Evolutionary conservation across 2,797 vertebrate species (phyloP).

Genomic region (Rachycentron canadum): DNA sequence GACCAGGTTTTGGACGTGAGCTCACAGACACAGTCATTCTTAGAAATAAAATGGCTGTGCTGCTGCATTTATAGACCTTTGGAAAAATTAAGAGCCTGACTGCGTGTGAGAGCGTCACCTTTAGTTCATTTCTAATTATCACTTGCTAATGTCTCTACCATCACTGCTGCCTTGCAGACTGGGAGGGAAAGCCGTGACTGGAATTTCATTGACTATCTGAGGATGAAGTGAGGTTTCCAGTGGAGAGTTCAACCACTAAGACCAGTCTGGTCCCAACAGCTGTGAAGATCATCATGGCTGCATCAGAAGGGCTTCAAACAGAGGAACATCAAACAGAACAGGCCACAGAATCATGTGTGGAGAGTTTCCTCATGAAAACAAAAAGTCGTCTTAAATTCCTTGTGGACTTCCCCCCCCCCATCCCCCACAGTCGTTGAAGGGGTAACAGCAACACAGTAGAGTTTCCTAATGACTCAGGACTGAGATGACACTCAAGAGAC

Average conservation of each 20-base stretch:
- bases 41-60: neutral
- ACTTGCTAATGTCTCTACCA: constrained; percentile 11
- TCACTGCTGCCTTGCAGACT: neutral
- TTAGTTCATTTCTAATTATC: constrained; percentile 1
- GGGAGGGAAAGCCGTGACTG: constrained; percentile 12
- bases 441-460: neutral
- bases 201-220: constrained; percentile 26
- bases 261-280: constrained; percentile 40
- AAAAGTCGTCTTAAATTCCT: too few relatives aligned
- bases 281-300: constrained; percentile 33
- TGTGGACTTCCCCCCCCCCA: too few relatives aligned
- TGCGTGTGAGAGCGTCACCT: neutral
- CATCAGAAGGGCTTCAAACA: constrained; percentile 8
- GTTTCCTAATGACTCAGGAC: too few relatives aligned
- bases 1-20: too few relatives aligned
- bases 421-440: neutral
- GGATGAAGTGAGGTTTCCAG: constrained; percentile 2
- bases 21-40: neutral
- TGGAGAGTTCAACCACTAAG: constrained; percentile 12
- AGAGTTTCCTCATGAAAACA: neutral
- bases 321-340: too few relatives aligned
- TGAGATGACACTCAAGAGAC: neutral
- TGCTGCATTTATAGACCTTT: neutral
- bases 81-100: neutral
- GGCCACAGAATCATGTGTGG: neutral